Conservation (phyloP, 2,797 vertebrate genomes). For the Chelon auratus region DNA sequence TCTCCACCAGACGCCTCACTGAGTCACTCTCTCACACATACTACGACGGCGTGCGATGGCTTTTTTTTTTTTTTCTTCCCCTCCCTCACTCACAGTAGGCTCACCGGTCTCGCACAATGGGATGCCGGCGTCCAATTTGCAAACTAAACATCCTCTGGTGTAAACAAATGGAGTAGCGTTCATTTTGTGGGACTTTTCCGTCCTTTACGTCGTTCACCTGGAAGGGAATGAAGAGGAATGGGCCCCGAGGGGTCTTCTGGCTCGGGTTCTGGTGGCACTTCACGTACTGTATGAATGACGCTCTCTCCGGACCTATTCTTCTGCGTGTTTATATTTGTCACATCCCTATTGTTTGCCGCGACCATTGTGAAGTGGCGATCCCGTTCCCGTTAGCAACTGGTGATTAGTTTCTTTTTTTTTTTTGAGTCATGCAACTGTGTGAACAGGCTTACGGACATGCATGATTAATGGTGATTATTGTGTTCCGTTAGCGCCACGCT, state of each 20-base stretch:
- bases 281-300: neutral
- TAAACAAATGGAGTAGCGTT: constrained; percentile 57
- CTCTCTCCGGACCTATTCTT: constrained; percentile 61
- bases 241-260: constrained; percentile 40
- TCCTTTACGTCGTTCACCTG: constrained; percentile 62
- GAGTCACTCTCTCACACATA: constrained; percentile 44
- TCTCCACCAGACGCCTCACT: constrained; percentile 52
- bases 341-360: constrained; percentile 61
- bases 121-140: constrained; percentile 66
- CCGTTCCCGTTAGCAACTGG: constrained; percentile 45
- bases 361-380: constrained; percentile 62
- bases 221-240: constrained; percentile 58
- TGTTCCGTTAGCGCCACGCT: constrained; percentile 1
- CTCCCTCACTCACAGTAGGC: constrained; percentile 26
- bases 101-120: constrained; percentile 62
- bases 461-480: no score
- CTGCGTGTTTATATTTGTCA: constrained; percentile 71
- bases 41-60: neutral
- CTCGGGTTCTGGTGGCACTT: constrained; percentile 32
- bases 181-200: constrained; percentile 53
- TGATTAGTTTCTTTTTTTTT: constrained; percentile 40
- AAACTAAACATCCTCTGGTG: constrained; percentile 78
- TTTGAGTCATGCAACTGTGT: constrained; percentile 44
- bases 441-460: constrained; percentile 32
- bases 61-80: neutral